Evolutionary conservation across 2,113 vertebrate species (phyloP), one percentile per base, ranked within the genome.

Genomic region (Lampris megalopsis): DNA sequence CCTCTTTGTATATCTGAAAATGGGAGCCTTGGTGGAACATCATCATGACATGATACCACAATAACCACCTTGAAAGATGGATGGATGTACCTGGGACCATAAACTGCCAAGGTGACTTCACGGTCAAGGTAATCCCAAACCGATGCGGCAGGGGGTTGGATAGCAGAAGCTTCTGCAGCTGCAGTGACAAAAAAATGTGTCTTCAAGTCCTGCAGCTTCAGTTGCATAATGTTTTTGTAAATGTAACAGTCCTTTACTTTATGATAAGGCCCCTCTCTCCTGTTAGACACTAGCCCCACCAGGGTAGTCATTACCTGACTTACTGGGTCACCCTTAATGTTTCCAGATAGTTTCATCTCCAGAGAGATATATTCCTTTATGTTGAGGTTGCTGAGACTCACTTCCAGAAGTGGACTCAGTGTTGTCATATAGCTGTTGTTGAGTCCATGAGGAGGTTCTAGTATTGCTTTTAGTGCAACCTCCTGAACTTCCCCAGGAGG

Each of bases 51-150:
- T 73, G 96, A 97, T 58, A 98, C 80, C 11, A 95, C 93, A 75
- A 97, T 90, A 71, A 98, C 90, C 24, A 91, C 90, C 73, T 97
- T 98, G 83, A 99, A 97, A 64, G 94, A 96, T 2, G 97, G 97
- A 81, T 99, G 98, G 78, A 98, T 96, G 80, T 96, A 94, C 85
- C 95, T 97, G 72, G 97, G 98, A 48, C 98, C 98, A 82, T 98
- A 99, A 85, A 98, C 89, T 47, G 96, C 97, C 24, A 98, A 63
- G 0, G 96, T 97, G 45, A 95, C 86, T n/a, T 85, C 94, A 75
- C 95, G 95, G 1, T 97, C 94, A 72, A 86, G 93, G 86, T 94
- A 94, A 88, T 95, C 93, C 94, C 94, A 95, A 1, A 95, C 89
- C 9, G 94, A 96, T 45, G 86, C 92, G 53, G 93, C 93, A 75